These are phyloP conservation scores for Amazona ochrocephala DNA, from an alignment of 2,797 vertebrate species.

Conservation along the genomic window DNA sequence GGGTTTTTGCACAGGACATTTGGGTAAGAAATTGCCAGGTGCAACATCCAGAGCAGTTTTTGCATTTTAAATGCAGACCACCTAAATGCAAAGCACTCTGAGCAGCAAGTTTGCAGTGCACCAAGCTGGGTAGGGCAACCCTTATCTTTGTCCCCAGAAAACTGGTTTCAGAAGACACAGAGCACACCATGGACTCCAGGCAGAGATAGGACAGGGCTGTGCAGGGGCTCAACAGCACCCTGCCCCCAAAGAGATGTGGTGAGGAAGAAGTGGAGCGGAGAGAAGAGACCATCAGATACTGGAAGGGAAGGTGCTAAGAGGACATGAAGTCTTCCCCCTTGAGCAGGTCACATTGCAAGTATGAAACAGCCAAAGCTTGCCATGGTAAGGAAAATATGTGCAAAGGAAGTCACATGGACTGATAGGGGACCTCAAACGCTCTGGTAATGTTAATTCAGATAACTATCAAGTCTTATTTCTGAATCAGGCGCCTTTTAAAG, in stretches of 20 bases:
- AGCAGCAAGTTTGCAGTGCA: not conserved
- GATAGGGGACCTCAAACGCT: constrained; percentile 52
- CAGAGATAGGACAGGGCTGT: not conserved
- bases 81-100: not conserved
- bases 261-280: not conserved
- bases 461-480: constrained; percentile 53
- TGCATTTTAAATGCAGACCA: not conserved
- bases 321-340: not conserved
- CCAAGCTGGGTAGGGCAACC: not conserved
- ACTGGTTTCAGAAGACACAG: not conserved
- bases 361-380: constrained; percentile 18
- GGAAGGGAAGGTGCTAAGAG: not conserved
- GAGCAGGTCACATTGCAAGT: not conserved
- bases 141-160: not conserved
- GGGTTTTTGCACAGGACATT: not conserved
- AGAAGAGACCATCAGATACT: not conserved
- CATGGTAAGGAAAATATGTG: constrained; percentile 55
- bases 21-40: not conserved
- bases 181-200: accelerated
- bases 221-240: accelerated
- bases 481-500: constrained; percentile 39
- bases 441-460: constrained; percentile 58
- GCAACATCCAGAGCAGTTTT: not conserved
- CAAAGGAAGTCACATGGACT: constrained; percentile 61
- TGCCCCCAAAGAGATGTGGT: not conserved